A percentile compares a stretch with the other conserved stretches of the same genome.
phyloP scores from a whole-genome alignment of 2,113 vertebrate genomes.

The Procavia capensis region DNA sequence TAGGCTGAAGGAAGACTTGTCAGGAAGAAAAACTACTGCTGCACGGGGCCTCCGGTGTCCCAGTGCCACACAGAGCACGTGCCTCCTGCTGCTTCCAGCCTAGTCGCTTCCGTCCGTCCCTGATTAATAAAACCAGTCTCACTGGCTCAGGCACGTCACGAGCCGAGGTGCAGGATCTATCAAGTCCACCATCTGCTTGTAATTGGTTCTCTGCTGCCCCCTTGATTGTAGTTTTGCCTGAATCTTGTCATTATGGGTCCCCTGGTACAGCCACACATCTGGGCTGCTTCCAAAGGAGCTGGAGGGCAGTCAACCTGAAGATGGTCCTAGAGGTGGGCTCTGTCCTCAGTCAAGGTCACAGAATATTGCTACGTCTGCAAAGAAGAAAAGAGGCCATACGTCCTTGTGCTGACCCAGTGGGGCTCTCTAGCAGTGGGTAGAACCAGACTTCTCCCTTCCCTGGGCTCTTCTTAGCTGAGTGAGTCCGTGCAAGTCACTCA shows the following conservation, averaged over 20 bases:
- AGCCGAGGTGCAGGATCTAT: background rate
- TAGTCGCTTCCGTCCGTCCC: background rate
- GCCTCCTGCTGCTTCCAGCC: background rate
- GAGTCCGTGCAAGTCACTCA: background rate
- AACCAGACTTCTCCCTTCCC: background rate
- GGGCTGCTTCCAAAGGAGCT: conserved; percentile 49
- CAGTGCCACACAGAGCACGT: rapidly evolving
- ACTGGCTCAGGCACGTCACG: background rate
- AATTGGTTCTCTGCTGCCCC: background rate
- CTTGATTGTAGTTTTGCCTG: conserved; percentile 20
- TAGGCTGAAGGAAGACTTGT: conserved; percentile 49
- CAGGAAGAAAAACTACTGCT: conserved; percentile 50
- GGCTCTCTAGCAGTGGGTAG: rapidly evolving
- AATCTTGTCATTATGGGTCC: conserved; percentile 45
- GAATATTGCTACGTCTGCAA: background rate
- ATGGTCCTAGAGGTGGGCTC: background rate
- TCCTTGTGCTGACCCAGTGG: background rate
- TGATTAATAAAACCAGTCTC: conserved; percentile 64
- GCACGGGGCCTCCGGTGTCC: background rate
- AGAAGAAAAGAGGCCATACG: background rate
- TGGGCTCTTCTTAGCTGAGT: background rate
- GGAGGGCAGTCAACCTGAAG: background rate
- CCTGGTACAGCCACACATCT: conserved; percentile 58
- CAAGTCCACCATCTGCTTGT: conserved; percentile 69
- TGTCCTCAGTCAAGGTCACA: conserved; percentile 17